Conservation (phyloP, 2,888 invertebrate genomes). For the Protophormia terraenovae region DNA sequence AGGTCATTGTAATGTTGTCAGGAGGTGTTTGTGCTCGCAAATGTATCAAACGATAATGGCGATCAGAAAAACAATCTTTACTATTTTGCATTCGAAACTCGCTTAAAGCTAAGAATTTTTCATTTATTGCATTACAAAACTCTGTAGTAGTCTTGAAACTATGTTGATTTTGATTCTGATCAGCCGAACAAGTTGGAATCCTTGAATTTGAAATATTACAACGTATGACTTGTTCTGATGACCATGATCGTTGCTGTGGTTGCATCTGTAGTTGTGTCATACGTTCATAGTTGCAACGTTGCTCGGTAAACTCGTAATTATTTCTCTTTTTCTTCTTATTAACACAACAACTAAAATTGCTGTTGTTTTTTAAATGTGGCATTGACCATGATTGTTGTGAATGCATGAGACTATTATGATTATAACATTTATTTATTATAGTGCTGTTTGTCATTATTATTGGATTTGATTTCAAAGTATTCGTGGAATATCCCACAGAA, state of each 20-base stretch:
- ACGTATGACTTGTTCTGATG: slow-evolving; percentile 8
- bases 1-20: background rate
- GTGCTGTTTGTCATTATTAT: background rate
- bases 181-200: slow-evolving; percentile 21
- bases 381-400: slow-evolving; percentile 44
- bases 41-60: background rate
- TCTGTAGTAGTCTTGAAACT: background rate
- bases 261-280: slow-evolving; percentile 14
- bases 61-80: slow-evolving; percentile 47
- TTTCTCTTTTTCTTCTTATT: background rate
- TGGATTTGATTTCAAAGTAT: background rate
- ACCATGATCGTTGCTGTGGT: slow-evolving; percentile 1
- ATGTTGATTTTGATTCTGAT: slow-evolving; percentile 1
- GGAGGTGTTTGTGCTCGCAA: background rate
- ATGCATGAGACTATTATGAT: background rate
- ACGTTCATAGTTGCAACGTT: slow-evolving; percentile 56
- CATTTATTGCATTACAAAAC: background rate
- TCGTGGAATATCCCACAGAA: background rate
- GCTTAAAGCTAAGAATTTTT: slow-evolving; percentile 30
- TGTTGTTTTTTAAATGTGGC: background rate
- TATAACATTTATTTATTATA: background rate
- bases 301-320: slow-evolving; percentile 43
- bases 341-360: background rate
- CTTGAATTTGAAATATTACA: slow-evolving; percentile 40
- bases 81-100: slow-evolving; percentile 49